Evolutionary conservation across 2,113 vertebrate genomes (phyloP), one percentile per base, ranked within the genome.

Genomic region (Mesocricetus auratus): DNA sequence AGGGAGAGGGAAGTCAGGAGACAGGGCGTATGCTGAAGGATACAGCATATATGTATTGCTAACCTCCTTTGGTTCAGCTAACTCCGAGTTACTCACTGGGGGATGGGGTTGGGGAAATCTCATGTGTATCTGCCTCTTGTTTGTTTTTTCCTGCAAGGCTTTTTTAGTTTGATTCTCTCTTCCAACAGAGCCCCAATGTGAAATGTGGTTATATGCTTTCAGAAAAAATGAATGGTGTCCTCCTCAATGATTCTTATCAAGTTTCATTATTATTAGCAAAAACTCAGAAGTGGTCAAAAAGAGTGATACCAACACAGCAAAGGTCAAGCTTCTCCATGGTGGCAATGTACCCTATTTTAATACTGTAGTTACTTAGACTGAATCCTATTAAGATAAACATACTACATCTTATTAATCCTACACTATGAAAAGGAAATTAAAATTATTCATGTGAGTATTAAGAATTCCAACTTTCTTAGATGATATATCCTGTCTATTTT

Each of bases 231-330:
- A 92, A 36, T 62, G 60, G 64, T 89, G 58, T 88, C 42, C 56
- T 94, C 81, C 81, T 45, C 17, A 58, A 50, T 94, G 81, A 93
- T 62, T 96, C 90, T 92, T 75, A 78, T 92, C 31, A 31, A 86
- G 60, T 22, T 87, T 88, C 94, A 87, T 88, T 91, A 88, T 62
- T 39, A 68, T 45, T 92, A 95, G 74, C 74, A 89, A 89, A 69
- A 96, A 91, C 22, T 90, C n/a, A 13, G 86, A 53, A 68, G 47
- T n/a, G 6, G 53, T 29, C 26, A 31, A 73, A 77, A 77, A 47
- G 62, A 56, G 19, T 6, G 19, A 75, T 69, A 85, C 19, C 21
- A 92, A 42, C 24, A 56, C 1, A 94, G 64, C 21, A 90, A 86
- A 71, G 47, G 53, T 36, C 0, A 17, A 31, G 26, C n/a, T 82